Conservation (phyloP, 37 sponge, comb jelly and placozoan species). For the Cliona cf. orientalis region DNA sequence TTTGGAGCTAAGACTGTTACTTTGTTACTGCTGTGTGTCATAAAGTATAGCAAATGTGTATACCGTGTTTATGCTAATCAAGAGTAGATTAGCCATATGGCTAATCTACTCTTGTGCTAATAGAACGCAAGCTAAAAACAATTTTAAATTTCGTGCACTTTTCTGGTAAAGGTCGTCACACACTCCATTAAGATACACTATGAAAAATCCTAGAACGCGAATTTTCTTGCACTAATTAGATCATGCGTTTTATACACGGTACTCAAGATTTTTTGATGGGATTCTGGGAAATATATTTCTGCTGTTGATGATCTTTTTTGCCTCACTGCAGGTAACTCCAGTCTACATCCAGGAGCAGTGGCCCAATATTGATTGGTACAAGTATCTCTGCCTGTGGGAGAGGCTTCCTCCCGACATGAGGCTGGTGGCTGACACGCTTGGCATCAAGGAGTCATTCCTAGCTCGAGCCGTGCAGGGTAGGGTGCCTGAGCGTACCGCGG, state of each 20-base stretch:
- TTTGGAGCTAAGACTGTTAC: not conserved
- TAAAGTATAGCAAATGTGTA: not conserved
- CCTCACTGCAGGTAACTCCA: slow-evolving; percentile 83
- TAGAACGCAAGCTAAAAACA: too few species aligned
- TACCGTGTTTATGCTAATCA: too few species aligned
- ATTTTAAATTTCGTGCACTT: too few species aligned
- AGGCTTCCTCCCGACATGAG: slow-evolving; percentile 79
- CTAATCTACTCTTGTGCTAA: too few species aligned
- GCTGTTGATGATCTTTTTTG: slow-evolving; percentile 14
- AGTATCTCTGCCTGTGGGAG: slow-evolving; percentile 82
- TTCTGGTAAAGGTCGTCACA: too few species aligned
- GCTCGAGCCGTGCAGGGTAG: slow-evolving; percentile 76
- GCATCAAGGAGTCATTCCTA: slow-evolving; percentile 89
- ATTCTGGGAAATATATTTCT: not conserved
- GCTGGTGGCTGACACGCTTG: slow-evolving; percentile 87
- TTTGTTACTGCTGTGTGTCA: not conserved
- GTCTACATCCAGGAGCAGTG: slow-evolving; percentile 90
- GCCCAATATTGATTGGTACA: slow-evolving; percentile 92
- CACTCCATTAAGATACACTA: too few species aligned
- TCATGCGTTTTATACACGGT: too few species aligned
- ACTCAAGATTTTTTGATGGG: too few species aligned
- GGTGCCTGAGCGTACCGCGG: slow-evolving; percentile 45
- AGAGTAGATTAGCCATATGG: too few species aligned
- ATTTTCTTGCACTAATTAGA: too few species aligned
- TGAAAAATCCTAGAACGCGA: too few species aligned